These are phyloP conservation scores for Halocaridina rubra DNA, from an alignment of 2,888 invertebrate species.

Conservation along the genomic window DNA sequence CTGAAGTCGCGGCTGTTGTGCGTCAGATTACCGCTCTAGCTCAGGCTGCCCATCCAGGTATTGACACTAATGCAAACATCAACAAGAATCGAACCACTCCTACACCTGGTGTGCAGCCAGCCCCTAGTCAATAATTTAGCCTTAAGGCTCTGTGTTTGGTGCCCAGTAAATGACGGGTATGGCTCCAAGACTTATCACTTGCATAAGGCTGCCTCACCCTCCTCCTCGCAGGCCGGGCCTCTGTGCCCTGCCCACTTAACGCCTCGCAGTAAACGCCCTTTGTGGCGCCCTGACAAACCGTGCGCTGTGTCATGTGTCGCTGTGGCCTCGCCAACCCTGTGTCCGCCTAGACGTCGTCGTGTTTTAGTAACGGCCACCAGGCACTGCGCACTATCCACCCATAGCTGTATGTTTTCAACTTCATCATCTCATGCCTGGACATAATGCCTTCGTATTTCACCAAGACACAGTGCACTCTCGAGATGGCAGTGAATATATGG, in stretches of 20 bases:
- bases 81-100: constrained; percentile 44
- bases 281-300: constrained; percentile 52
- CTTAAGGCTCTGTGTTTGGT: neutral
- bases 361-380: constrained; percentile 36
- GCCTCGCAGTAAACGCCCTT: constrained; percentile 55
- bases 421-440: constrained; percentile 6
- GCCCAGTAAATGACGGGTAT: constrained; percentile 13
- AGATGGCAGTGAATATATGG: no score
- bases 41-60: constrained; percentile 50
- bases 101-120: constrained; percentile 45
- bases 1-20: constrained; percentile 56
- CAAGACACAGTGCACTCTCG: no score
- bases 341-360: constrained; percentile 51
- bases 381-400: constrained; percentile 22
- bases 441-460: no score
- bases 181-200: constrained; percentile 10
- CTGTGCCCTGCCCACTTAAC: constrained; percentile 53
- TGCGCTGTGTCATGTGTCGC: constrained; percentile 42
- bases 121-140: constrained; percentile 42
- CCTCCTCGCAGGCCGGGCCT: constrained; percentile 51
- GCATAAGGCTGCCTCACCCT: constrained; percentile 13
- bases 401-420: neutral
- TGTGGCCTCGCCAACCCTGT: constrained; percentile 49
- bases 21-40: constrained; percentile 58
- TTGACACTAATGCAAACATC: constrained; percentile 55